Conservation (phyloP, 1,140 invertebrate genomes). For the Rhopalosiphum maidis region DNA sequence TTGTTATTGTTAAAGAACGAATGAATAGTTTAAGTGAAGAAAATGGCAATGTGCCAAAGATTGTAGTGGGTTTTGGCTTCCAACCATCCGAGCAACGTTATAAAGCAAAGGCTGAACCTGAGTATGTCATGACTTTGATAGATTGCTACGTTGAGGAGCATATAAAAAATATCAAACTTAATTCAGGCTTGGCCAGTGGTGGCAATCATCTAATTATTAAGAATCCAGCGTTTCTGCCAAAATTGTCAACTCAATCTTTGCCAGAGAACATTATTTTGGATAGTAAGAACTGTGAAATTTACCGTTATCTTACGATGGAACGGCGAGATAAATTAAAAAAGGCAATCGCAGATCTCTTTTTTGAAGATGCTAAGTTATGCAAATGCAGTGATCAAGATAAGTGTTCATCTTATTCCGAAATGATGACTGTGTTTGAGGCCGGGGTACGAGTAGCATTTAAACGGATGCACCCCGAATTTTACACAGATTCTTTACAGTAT, state of each 20-base stretch:
- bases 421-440: not conserved
- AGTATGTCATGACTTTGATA: not conserved
- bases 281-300: not conserved
- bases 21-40: not conserved
- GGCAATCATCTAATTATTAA: not conserved
- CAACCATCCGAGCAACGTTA: too few species aligned
- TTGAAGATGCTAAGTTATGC: not conserved
- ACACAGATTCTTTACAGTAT: not conserved
- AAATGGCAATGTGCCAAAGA: too few species aligned
- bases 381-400: not conserved
- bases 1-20: not conserved
- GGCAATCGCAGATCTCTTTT: not conserved
- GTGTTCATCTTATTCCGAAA: not conserved
- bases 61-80: not conserved
- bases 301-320: not conserved
- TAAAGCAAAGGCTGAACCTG: not conserved
- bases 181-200: not conserved
- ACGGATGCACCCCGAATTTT: not conserved
- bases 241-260: not conserved
- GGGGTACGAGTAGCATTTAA: not conserved
- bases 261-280: not conserved
- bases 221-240: not conserved
- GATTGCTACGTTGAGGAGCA: not conserved
- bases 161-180: not conserved
- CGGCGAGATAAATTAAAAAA: not conserved